Base-by-base conservation (phyloP, 2,797 vertebrate species). In the Acomys russatus region DNA sequence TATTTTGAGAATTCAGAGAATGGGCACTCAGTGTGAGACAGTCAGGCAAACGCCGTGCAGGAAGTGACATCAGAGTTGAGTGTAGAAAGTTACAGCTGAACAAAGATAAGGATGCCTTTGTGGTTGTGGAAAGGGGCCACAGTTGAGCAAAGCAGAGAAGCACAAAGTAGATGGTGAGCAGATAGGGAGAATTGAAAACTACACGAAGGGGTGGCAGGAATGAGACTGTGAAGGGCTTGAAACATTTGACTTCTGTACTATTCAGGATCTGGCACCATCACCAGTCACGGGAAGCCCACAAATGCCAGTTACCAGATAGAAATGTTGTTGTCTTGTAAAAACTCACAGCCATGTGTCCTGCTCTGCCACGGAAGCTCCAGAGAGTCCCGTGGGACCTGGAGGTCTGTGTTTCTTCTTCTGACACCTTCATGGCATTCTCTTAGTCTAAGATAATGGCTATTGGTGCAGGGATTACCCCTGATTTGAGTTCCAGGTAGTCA, bases 321-420 rank as follows among this genome's bases (percentile, higher is more conserved):
- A 83, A 61, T 56, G 20, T 35, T 64, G 14, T 78, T 68, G 44
- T 88, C 51, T 4, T 28, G 6, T 90, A 35, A 78, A 38, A 38
- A 38, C n/a, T 73, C 11, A 22, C 71, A 12, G 17, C 28, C 49
- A 44, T 4, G 54, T 23, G 28, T 74, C 38, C 59, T 71, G 22
- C 59, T 88, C n/a, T 87, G 9, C 44, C n/a, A 9, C 0, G 1
- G 64, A 90, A 64, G 61, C 12, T 71, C 70, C 7, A 2, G 63
- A 23, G 6, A 77, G n/a, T 61, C 63, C 49, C 11, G 7, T 77
- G 49, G 49, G 73, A 73, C 22, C 23, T 9, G 64, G 82, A 68
- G n/a, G 73, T 95, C n/a, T 90, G 3, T 70, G n/a, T 68, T 80
- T 79, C 61, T 59, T 94, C 3, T 90, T 73, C 33, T 74, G 23